phyloP scores from a whole-genome alignment of 2,797 vertebrate species.

The Periparus ater region DNA sequence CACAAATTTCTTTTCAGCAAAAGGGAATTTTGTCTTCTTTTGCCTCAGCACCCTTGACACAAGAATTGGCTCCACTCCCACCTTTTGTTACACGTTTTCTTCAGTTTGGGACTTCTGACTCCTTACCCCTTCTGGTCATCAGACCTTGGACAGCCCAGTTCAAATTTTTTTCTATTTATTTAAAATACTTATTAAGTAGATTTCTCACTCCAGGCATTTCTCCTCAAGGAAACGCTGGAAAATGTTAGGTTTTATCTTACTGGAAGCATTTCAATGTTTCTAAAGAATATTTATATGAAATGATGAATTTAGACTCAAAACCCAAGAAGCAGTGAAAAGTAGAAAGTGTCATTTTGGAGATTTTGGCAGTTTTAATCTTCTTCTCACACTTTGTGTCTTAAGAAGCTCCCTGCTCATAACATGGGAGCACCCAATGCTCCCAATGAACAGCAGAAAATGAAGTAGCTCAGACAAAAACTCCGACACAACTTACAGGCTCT shows the following conservation, averaged over 20 bases:
- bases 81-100: neutral
- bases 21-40: neutral
- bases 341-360: neutral
- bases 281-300: neutral
- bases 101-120: neutral
- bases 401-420: neutral
- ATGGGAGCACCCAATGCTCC: neutral
- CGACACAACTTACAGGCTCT: slow-evolving; percentile 86
- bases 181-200: neutral
- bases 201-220: neutral
- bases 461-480: neutral
- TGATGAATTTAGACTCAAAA: neutral
- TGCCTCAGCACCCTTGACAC: neutral
- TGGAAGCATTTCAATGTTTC: neutral
- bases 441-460: neutral
- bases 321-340: neutral
- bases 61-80: neutral
- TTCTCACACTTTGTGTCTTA: neutral
- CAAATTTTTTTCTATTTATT: neutral
- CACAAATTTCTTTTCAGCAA: neutral
- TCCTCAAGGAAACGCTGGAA: neutral
- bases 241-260: neutral
- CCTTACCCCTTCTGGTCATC: neutral
- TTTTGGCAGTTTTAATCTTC: neutral
- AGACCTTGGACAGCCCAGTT: neutral